Evolutionary conservation across 2,113 vertebrate genomes (phyloP), one percentile per base, ranked within the genome.

Genomic region (Epinephelus cyanopodus): DNA sequence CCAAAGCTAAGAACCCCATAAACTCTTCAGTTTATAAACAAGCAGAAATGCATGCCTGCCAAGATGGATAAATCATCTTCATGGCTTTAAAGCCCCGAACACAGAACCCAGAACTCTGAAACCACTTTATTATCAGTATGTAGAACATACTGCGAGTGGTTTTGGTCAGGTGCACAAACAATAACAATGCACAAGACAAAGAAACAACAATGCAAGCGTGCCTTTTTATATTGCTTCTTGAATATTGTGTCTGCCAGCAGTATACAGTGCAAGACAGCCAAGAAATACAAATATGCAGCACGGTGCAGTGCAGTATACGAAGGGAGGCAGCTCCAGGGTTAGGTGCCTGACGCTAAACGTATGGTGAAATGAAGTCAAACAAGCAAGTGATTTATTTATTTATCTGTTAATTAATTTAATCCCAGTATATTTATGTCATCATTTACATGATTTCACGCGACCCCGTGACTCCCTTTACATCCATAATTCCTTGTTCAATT

Each of bases 11-110:
- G 81, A 90, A 79, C 39, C 74, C 56, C 70, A 80, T 85, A 86
- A 91, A 90, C 60, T 79, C 74, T 70, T 85, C 68, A 52, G 72
- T 79, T 86, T 87, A 83, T 88, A 90, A 92, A 89, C 90, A 85
- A 82, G 74, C 42, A 74, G 42, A 82, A 78, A 91, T 66, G 57
- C 67, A 81, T 9, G 78, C 47, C 68, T 90, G 86, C 87, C 92
- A 91, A 82, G 56, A 87, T 14, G 75, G 53, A 93, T 89, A 89
- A 82, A 90, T 90, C 76, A 87, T 89, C 79, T 80, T 83, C 74
- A 37, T 50, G 78, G 78, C 62, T 90, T 83, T 42, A 75, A 81
- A 91, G 68, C 64, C 45, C 19, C 53, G 57, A 87, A 82, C 68
- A 80, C 56, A 86, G 68, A 82, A 71, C 64, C 67, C 70, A 78